Evolutionary conservation across 2,113 vertebrate species (phyloP).

Genomic region (Cichladusa arquata): DNA sequence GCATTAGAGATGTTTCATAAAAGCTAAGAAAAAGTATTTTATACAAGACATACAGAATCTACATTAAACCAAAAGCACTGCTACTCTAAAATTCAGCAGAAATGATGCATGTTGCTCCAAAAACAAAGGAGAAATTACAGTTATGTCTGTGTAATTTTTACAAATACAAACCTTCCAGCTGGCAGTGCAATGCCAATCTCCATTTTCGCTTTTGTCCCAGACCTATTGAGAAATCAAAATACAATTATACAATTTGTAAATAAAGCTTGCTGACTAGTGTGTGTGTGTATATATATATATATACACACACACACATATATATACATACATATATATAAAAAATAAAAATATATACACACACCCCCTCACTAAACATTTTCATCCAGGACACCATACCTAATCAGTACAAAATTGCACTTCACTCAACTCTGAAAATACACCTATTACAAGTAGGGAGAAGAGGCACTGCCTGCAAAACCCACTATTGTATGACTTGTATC

Average conservation of each 20-base stretch:
- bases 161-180: constrained; percentile 91
- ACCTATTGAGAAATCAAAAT: constrained; percentile 77
- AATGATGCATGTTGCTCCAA: not conserved
- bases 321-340: too few species aligned
- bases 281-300: not conserved
- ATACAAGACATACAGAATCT: not conserved
- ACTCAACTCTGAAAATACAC: not conserved
- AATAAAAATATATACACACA: fast-evolving
- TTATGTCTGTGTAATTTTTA: not conserved
- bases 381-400: not conserved
- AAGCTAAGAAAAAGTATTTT: not conserved
- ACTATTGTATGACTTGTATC: fast-evolving
- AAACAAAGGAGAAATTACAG: not conserved
- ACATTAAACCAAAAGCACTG: not conserved
- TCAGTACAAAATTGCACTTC: not conserved
- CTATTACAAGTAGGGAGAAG: not conserved
- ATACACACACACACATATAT: not conserved
- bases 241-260: not conserved
- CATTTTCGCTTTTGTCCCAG: constrained; percentile 96
- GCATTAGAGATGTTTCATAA: not conserved
- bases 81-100: not conserved
- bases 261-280: not conserved
- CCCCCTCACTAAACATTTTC: not conserved
- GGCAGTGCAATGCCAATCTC: constrained; percentile 96
- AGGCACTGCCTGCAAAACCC: not conserved